Evolutionary conservation across 53 echinoderm and acorn worm species (phyloP), one percentile per base, ranked within the genome.

Genomic region (Holothuria scabra): DNA sequence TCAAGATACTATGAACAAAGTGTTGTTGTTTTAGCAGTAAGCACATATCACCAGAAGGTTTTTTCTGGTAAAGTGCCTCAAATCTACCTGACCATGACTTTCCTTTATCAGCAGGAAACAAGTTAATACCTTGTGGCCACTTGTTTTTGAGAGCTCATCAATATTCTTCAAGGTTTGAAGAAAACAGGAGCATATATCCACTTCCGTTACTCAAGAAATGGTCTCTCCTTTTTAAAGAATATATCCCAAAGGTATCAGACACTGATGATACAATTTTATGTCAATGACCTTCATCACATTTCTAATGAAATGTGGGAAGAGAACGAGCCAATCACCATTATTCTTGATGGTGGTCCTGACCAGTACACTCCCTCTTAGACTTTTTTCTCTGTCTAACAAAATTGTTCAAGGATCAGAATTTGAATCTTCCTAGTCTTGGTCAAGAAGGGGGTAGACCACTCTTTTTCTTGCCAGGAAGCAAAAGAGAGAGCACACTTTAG

Each of bases 1-100:
- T 8, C 86, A 81, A 19, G 87, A 90, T 66, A 83, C 83, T 56
- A 86, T 83, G 80, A 59, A 86, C 46, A 91, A 87, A 63, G 20
- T 24, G 66, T 91, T 38, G 91, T 87, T 12, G 37, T 63, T 8
- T 16, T 87, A 41, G 91, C 85, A 11, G 88, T 88, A 8, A 88
- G 87, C 56, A 23, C 66, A 2, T 87, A 87, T 29, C 85, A 87
- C 60, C 84, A 91, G 37, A 62, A 59, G 56, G 5, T 59, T 88
- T 29, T 81, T 80, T 55, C 52, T 60, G 26, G 12, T 66, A 0
- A 55, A 85, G 0, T 44, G 19, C 63, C 13, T 85, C 84, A 11
- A 82, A 82, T 28, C 75, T 85, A 24, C 74, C 63, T 6, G 86
- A 82, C 58, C 86, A 90, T 16, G 83, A 90, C 22, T 86, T 86